Evolutionary conservation across 2,797 vertebrate genomes (phyloP).

Genomic region (Chelonia mydas): DNA sequence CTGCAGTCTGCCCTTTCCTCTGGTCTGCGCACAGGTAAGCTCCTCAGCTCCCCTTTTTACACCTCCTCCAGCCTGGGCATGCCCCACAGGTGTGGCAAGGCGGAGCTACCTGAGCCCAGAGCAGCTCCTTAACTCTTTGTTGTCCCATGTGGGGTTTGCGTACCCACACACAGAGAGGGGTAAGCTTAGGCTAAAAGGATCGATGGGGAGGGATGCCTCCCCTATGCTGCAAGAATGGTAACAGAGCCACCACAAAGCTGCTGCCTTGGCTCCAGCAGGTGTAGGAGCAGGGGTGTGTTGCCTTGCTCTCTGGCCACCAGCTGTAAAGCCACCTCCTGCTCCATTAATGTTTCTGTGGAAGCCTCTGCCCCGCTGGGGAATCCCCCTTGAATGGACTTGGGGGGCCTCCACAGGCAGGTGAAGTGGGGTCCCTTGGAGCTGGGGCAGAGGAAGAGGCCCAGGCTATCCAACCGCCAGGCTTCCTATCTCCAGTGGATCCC

Average conservation of each 20-base stretch:
- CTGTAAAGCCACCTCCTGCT: neutral
- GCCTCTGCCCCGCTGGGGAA: neutral
- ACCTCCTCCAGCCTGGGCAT: no score
- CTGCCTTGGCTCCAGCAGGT: neutral
- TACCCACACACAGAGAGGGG: no score
- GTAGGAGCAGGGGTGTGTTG: neutral
- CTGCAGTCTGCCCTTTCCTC: no score
- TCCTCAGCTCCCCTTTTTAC: no score
- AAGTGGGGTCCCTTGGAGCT: neutral
- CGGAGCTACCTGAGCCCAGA: no score
- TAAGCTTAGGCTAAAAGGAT: neutral
- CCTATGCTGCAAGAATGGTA: neutral
- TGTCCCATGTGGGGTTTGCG: no score
- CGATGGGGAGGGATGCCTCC: neutral
- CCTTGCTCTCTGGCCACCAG: neutral
- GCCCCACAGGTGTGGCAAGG: no score
- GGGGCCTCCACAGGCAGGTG: neutral
- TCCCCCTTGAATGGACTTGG: neutral
- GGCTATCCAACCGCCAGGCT: neutral
- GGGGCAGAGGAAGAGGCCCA: neutral
- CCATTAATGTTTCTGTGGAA: neutral
- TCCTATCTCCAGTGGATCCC: neutral
- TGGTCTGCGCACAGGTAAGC: no score
- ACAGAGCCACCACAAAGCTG: neutral
- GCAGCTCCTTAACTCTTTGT: no score